These are phyloP conservation scores for Drosophila murphyi DNA, from an alignment of 1,140 invertebrate genomes.

Conservation along the genomic window DNA sequence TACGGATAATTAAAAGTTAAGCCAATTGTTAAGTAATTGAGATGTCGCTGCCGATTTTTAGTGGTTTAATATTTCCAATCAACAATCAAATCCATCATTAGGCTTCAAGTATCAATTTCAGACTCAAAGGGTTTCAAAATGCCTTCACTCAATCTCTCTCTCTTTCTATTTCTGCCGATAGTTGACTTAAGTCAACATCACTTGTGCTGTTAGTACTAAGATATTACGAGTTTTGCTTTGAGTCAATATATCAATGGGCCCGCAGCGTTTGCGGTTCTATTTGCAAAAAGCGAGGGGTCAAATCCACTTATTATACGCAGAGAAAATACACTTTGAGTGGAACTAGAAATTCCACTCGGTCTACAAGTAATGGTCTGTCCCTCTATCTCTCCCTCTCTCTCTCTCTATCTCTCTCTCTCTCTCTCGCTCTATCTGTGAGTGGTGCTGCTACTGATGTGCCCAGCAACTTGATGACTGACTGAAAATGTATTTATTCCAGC, in stretches of 20 bases:
- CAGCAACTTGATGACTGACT: not conserved
- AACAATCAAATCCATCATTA: constrained; percentile 48
- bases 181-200: constrained; percentile 33
- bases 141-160: not conserved
- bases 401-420: not conserved
- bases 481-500: constrained; percentile 77
- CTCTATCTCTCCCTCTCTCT: not conserved
- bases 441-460: not conserved
- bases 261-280: constrained; percentile 20
- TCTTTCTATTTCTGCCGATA: not conserved
- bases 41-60: constrained; percentile 33
- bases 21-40: too few relatives aligned
- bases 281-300: constrained; percentile 1
- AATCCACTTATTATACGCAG: constrained; percentile 19
- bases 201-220: constrained; percentile 36
- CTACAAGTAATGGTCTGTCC: constrained; percentile 13
- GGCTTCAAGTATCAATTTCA: constrained; percentile 38
- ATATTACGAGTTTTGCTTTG: constrained; percentile 28
- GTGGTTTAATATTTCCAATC: constrained; percentile 1
- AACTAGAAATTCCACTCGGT: not conserved
- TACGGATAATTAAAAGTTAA: too few relatives aligned
- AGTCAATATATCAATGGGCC: constrained; percentile 36
- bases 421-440: not conserved
- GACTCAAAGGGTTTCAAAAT: constrained; percentile 12
- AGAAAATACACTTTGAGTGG: constrained; percentile 4